Evolutionary conservation across 2,888 invertebrate species (phyloP), one percentile per base, ranked within the genome.

Genomic region (Cylindroiulus punctatus): DNA sequence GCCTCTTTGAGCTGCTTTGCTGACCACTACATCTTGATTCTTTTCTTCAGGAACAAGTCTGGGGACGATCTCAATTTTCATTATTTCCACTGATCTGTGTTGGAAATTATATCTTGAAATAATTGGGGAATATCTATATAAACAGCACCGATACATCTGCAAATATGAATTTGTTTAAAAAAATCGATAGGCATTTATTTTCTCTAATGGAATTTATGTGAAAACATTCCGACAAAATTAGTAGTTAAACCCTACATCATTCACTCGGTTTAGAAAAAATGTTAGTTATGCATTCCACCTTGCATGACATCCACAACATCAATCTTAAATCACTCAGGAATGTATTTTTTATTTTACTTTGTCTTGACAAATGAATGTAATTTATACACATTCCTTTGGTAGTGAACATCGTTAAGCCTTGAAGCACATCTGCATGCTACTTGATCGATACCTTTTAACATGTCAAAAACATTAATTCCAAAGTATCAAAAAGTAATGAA

Each of bases 21-120:
- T 81, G 32, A 81, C 32, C 81, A 81, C 40, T 52, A 52, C 52
- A 52, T 52, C 52, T 52, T 52, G 52, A 52, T 52, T 52, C 52
- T 52, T 52, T 52, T 52, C 52, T 52, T 52, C 52, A 52, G 52
- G 52, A n/a, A n/a, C 52, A 52, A 52, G 52, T 52, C 52, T 19
- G 52, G 52, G 52, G n/a, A 52, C 52, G 52, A n/a, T 52, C 19
- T 52, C n/a, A 52, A n/a, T n/a, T 52, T 52, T 52, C 52, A 52
- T 12, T n/a, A 14, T 52, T 52, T 52, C 19, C 52, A n/a, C n/a
- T n/a, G 14, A 52, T n/a, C n/a, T 52, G 52, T 52, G 52, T 52
- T 52, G 52, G 44, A 52, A 52, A 52, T 14, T 52, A 52, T n/a
- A 52, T 52, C 52, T 52, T 8, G 4, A 8, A n/a, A 52, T 52